These are phyloP conservation scores for Strix aluco DNA, from an alignment of 2,113 vertebrate genomes.

Conservation along the genomic window DNA sequence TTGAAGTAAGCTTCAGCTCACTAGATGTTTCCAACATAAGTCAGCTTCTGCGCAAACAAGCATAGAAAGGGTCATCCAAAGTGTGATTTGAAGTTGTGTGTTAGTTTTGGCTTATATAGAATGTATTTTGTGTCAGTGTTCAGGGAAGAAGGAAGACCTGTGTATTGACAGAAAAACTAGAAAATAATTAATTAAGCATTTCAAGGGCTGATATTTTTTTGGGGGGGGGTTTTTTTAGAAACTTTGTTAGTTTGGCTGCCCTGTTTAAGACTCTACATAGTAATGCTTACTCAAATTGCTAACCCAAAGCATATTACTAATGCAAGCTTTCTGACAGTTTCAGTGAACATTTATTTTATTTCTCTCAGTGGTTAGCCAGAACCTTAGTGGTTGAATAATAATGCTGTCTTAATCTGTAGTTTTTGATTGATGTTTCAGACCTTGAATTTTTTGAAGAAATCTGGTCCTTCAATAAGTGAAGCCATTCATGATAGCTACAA, in stretches of 20 bases:
- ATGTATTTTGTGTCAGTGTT: not conserved
- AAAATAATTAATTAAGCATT: not conserved
- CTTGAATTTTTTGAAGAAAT: conserved; percentile 90
- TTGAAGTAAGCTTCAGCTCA: not conserved
- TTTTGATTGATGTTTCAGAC: conserved; percentile 78
- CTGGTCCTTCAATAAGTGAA: conserved; percentile 85
- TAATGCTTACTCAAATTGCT: not conserved
- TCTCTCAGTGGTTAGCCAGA: not conserved
- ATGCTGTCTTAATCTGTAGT: not conserved
- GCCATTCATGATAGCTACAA: conserved; percentile 86
- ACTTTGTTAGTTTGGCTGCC: not conserved
- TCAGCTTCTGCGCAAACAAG: not conserved
- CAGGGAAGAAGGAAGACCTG: not conserved
- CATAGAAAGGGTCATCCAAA: not conserved
- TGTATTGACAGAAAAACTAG: not conserved
- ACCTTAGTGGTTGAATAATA: not conserved
- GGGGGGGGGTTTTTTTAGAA: not conserved
- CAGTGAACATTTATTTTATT: not conserved
- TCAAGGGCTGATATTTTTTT: not conserved
- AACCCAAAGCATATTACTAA: not conserved
- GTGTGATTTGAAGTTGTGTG: not conserved
- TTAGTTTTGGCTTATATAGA: not conserved
- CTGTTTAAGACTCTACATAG: not conserved
- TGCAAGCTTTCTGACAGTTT: not conserved
- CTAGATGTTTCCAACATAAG: not conserved